Conservation (phyloP, 92 coral and sea anemone species). For the Epizoanthus illoricatus region DNA sequence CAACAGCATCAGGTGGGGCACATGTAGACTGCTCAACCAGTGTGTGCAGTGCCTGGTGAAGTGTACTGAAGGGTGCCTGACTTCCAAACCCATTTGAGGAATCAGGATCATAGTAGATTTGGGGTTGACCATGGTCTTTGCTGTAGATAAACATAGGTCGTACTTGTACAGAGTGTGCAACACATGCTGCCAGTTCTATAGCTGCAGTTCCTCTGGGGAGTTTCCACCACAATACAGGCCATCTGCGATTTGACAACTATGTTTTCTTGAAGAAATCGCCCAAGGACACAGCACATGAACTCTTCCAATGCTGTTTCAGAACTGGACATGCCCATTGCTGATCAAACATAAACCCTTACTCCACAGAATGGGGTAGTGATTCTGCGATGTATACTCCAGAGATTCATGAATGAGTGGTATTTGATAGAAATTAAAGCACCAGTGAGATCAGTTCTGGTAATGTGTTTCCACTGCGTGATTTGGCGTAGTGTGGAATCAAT, state of each 20-base stretch:
- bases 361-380: slow-evolving; percentile 39
- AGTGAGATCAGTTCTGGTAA: slow-evolving; percentile 43
- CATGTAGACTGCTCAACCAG: no score
- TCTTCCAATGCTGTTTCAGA: no score
- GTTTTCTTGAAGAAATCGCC: no score
- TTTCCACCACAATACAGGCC: slow-evolving; percentile 47
- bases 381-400: slow-evolving; percentile 29
- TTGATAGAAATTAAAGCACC: slow-evolving; percentile 49
- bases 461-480: slow-evolving; percentile 29
- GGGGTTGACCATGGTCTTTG: slow-evolving; percentile 53
- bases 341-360: no score
- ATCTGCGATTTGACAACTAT: slow-evolving; percentile 27
- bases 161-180: no score
- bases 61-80: background rate
- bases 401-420: slow-evolving; percentile 25
- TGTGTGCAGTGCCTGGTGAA: no score
- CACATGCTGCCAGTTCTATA: slow-evolving; percentile 31
- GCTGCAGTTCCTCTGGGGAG: slow-evolving; percentile 46
- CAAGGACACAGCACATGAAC: no score
- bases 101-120: slow-evolving; percentile 43
- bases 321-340: no score
- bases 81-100: no score
- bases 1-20: no score
- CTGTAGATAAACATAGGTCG: slow-evolving; percentile 11
- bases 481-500: slow-evolving; percentile 53